Percentiles rank a stretch among this genome's conserved stretches.
phyloP scores from a whole-genome alignment of 1,140 invertebrate genomes.

The Ips nitidus region DNA sequence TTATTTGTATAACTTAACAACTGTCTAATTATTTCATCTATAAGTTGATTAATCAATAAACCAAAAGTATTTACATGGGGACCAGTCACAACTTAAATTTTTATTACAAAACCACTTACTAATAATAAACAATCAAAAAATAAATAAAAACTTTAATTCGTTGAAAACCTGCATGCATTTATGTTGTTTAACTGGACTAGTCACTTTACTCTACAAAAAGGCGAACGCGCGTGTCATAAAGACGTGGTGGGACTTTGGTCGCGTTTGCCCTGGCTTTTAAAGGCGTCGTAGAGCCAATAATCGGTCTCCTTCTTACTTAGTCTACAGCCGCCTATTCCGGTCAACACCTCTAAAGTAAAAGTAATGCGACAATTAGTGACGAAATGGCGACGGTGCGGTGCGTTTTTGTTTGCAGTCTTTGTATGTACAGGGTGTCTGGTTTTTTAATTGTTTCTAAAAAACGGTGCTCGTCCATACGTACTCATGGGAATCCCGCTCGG shows the following conservation, averaged over 20 bases:
- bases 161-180: too few species aligned
- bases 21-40: too few species aligned
- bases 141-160: too few species aligned
- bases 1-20: too few species aligned
- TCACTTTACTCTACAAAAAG: too few species aligned
- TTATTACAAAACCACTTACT: too few species aligned
- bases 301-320: slow-evolving; percentile 21
- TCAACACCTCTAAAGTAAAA: slow-evolving; percentile 31
- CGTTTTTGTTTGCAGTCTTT: background rate
- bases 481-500: slow-evolving; percentile 67
- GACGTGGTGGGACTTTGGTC: slow-evolving; percentile 26
- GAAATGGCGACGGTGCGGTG: background rate
- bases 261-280: slow-evolving; percentile 22
- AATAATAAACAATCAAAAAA: too few species aligned
- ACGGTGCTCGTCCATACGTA: slow-evolving; percentile 60
- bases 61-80: too few species aligned
- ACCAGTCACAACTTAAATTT: too few species aligned
- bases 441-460: slow-evolving; percentile 46
- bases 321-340: slow-evolving; percentile 25
- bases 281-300: slow-evolving; percentile 30
- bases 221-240: slow-evolving; percentile 7
- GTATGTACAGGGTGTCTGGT: slow-evolving; percentile 4
- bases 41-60: too few species aligned
- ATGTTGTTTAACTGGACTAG: too few species aligned
- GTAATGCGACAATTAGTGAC: slow-evolving; percentile 14